A percentile compares a stretch with the other conserved stretches of the same genome.
Conservation (phyloP, 2,113 vertebrate genomes). For the Mystacornis crossleyi region DNA sequence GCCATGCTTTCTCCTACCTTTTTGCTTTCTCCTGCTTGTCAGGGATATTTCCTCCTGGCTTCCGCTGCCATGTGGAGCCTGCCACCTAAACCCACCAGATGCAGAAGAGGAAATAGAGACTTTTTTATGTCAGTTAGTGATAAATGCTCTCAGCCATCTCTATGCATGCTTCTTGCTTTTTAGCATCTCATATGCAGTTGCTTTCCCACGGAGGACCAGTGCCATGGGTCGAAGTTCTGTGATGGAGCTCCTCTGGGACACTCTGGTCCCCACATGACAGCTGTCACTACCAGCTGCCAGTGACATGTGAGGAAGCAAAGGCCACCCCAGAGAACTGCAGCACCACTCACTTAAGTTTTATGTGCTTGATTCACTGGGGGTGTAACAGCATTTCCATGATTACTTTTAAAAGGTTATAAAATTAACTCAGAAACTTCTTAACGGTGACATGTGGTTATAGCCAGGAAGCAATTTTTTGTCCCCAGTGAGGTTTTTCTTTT, state of each 20-base stretch:
- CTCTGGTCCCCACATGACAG: not conserved
- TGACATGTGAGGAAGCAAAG: not conserved
- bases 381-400: not conserved
- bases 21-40: not conserved
- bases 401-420: not conserved
- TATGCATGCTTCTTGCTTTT: not conserved
- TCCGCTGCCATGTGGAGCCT: rapidly evolving
- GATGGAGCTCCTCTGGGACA: not conserved
- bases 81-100: not conserved
- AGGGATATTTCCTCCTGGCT: not conserved
- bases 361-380: rapidly evolving
- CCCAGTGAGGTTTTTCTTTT: not conserved
- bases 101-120: not conserved
- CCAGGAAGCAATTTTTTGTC: not conserved
- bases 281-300: too few relatives aligned
- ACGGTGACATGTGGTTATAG: not conserved
- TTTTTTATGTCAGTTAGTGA: not conserved
- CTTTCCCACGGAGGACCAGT: not conserved
- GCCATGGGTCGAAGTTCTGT: rapidly evolving
- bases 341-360: not conserved
- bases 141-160: not conserved
- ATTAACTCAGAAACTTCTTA: not conserved
- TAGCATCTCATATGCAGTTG: rapidly evolving
- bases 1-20: not conserved
- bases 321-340: rapidly evolving